Evolutionary conservation across 2,888 invertebrate species (phyloP), one percentile per base, ranked within the genome.

Genomic region (Mayetiola destructor): DNA sequence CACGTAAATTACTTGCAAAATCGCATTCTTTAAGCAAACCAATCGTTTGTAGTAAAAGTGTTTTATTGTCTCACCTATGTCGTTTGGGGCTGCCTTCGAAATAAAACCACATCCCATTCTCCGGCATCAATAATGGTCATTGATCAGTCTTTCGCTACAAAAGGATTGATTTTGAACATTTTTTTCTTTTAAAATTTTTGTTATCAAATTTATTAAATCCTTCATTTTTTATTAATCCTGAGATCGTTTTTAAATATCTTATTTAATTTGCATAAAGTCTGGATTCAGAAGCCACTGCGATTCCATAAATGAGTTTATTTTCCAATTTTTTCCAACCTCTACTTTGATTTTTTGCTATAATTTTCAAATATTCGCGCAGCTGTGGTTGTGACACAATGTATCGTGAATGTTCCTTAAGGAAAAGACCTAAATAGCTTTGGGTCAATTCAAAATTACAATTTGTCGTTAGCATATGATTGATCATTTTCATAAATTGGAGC

Each of bases 391-490:
- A 72, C 0, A 79, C 75, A 56, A 88, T 75, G 5, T 74, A 66
- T 59, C 76, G 75, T 1, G 84, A 82, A 66, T 90, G 87, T 37
- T 81, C 78, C 72, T 93, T 93, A 32, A 97, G 72, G 71, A 92
- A 94, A 48, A 93, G 76, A 52, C 84, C 84, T 59, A 96, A 76
- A 72, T 94, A 96, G 0, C 94, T 84, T 68, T 95, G 90, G 0
- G 85, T 83, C 57, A 95, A 73, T 74, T 97, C 96, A 71, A 92
- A 96, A 73, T 94, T 81, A 60, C 70, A 78, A 65, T 88, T 88
- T 2, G 80, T 82, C 62, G 78, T 75, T 36, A 96, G 75, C 75
- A 86, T 82, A 58, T 73, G 73, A 58, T 79, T 75, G 21, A 94
- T 71, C 72, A 88, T 80, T 63, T 80, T 77, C 57, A 95, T 72